Conservation (phyloP, 2,113 vertebrate species). For the Bubo bubo region DNA sequence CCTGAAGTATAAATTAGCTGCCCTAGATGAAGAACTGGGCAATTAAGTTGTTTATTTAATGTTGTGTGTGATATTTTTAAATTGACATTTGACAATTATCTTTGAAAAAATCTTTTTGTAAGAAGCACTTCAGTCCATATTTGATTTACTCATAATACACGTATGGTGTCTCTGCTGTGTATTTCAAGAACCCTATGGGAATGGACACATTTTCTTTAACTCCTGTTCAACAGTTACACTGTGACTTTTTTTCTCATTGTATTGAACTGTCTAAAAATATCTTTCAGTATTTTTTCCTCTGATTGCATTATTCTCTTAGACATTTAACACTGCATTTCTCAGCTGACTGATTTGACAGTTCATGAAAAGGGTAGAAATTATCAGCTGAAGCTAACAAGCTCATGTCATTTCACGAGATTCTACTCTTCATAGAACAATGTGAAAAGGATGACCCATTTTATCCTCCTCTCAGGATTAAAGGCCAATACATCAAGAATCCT, state of each 20-base stretch:
- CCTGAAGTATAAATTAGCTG: not conserved
- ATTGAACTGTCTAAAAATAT: not conserved
- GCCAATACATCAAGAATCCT: not conserved
- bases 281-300: not conserved
- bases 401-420: not conserved
- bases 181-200: not conserved
- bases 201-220: not conserved
- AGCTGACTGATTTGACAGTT: not conserved
- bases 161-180: not conserved
- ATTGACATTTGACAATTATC: not conserved
- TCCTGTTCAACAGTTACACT: not conserved
- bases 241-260: not conserved
- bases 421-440: not conserved
- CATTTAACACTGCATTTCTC: not conserved
- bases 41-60: not conserved
- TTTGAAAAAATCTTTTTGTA: not conserved
- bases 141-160: not conserved
- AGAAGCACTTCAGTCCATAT: not conserved
- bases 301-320: not conserved
- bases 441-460: slow-evolving; percentile 17
- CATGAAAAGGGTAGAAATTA: not conserved
- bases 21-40: not conserved
- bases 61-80: not conserved
- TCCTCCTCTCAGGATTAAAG: not conserved
- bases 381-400: not conserved